Percentiles rank a stretch among this genome's conserved stretches.
These are phyloP conservation scores for Cololabis saira DNA, from an alignment of 2,113 vertebrate species.

Conservation along the genomic window DNA sequence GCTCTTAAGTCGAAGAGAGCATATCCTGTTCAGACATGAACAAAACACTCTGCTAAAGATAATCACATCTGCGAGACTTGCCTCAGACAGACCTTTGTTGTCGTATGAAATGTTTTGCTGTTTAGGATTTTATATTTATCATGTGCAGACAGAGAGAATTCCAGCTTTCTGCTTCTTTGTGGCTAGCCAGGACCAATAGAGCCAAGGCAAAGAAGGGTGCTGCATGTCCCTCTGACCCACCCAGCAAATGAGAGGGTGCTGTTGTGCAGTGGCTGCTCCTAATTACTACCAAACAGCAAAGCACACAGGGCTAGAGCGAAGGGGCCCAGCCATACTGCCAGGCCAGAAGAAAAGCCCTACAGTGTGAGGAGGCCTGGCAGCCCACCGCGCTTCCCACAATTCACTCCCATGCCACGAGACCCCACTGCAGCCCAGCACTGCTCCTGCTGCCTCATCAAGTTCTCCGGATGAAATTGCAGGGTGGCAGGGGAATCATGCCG, in stretches of 20 bases:
- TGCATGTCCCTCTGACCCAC: slow-evolving; percentile 78
- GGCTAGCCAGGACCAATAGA: slow-evolving; percentile 65
- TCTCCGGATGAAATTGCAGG: slow-evolving; percentile 79
- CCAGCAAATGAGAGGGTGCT: slow-evolving; percentile 85
- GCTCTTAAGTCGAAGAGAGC: slow-evolving; percentile 39
- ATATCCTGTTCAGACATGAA: slow-evolving; percentile 30
- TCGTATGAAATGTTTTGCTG: slow-evolving; percentile 63
- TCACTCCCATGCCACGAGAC: slow-evolving; percentile 67
- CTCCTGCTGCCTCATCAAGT: slow-evolving; percentile 80
- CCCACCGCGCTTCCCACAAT: slow-evolving; percentile 62
- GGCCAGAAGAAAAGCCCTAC: slow-evolving; percentile 68
- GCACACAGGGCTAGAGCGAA: slow-evolving; percentile 61
- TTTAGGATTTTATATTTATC: slow-evolving; percentile 80
- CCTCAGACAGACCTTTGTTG: slow-evolving; percentile 53
- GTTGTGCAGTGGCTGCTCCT: slow-evolving; percentile 74
- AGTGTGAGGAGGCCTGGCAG: slow-evolving; percentile 69
- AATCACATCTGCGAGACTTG: slow-evolving; percentile 53
- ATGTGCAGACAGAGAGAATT: slow-evolving; percentile 73
- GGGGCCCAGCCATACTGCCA: slow-evolving; percentile 53
- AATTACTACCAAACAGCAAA: slow-evolving; percentile 82
- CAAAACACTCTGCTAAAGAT: slow-evolving; percentile 44
- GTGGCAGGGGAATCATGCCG: slow-evolving; percentile 73
- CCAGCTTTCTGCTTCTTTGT: slow-evolving; percentile 69
- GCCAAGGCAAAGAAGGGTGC: slow-evolving; percentile 69
- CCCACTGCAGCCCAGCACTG: slow-evolving; percentile 51